Evolutionary conservation across 2,113 vertebrate genomes (phyloP), one percentile per base, ranked within the genome.

Genomic region (Rana temporaria): DNA sequence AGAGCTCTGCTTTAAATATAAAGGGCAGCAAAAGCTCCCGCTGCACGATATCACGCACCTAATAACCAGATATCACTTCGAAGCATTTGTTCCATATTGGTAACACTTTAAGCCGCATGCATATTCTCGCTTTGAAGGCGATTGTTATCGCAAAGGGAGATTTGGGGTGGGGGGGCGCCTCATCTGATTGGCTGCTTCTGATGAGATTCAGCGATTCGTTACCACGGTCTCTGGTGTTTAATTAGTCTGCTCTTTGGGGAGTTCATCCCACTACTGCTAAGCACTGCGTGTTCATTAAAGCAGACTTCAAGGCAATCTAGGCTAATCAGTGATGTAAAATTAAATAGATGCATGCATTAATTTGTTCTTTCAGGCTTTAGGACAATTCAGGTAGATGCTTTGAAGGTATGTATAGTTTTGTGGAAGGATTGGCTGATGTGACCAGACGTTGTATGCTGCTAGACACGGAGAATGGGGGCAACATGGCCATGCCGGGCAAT

Each of bases 181-280:
- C 5, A 6, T 60, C 71, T 14, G 17, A 74, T 22, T 60, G 71
- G 71, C 11, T 73, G 55, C 34, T 48, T 48, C 42, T 48, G 42
- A 48, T 48, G 42, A 48, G 42, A 48, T 48, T 9, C 53, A 24
- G 26, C 26, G 55, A 73, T 73, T 73, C 53, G 20, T 24, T 30
- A 18, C 18, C 16, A 4, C 22, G 7, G 77, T 56, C 77, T 79
- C 77, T 79, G 52, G 64, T 57, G 77, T 68, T 79, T 79, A 79
- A 79, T 79, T 79, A 79, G 77, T 2, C 26, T 11, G 12, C 32
- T 38, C 78, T 22, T 60, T n/a, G 77, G 65, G 76, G 78, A 38
- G 78, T 16, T 19, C 8, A 32, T 32, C 52, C 15, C 19, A 48
- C 70, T 22, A n/a, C 52, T 15, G 70, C 52, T 15, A 32, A 26